Evolutionary conservation across 1,140 invertebrate species (phyloP).

Genomic region (Rhyzopertha dominica): DNA sequence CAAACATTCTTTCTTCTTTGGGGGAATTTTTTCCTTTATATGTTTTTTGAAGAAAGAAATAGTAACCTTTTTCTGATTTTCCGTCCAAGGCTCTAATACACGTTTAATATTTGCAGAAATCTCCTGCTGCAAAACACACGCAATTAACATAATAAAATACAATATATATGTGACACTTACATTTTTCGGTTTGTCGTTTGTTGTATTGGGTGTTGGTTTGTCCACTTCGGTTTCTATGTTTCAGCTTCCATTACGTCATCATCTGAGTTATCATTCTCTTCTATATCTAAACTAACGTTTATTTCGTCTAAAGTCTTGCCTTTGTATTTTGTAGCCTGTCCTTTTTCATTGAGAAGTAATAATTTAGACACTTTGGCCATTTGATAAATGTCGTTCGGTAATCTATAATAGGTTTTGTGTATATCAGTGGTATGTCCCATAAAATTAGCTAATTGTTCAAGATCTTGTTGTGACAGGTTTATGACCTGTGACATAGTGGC

Average conservation of each 20-base stretch:
- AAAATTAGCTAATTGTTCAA: conserved; percentile 36
- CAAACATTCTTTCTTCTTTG: conserved; percentile 22
- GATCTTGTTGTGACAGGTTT: conserved; percentile 32
- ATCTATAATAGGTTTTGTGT: conserved; percentile 20
- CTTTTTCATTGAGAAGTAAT: conserved; percentile 38
- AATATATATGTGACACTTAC: too few species aligned
- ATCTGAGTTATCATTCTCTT: not conserved
- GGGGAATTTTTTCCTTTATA: conserved; percentile 22
- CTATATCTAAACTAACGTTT: conserved; percentile 25
- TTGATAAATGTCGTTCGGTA: conserved; percentile 33
- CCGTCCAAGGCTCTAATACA: conserved; percentile 19
- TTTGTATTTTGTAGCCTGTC: conserved; percentile 31
- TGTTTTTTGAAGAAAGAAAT: conserved; percentile 24
- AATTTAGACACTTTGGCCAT: conserved; percentile 37
- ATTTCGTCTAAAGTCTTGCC: conserved; percentile 39
- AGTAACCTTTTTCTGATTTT: conserved; percentile 22
- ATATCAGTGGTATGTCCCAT: conserved; percentile 30
- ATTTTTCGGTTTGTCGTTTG: conserved; percentile 1
- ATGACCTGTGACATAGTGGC: conserved; percentile 40
- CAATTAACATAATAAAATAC: too few species aligned
- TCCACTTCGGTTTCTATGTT: conserved; percentile 1
- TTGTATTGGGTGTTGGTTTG: not conserved
- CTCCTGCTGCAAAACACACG: too few species aligned
- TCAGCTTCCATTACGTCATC: not conserved
- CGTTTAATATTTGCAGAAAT: too few species aligned